These are phyloP conservation scores for Panulirus ornatus DNA, from an alignment of 1,140 invertebrate species.

Conservation along the genomic window DNA sequence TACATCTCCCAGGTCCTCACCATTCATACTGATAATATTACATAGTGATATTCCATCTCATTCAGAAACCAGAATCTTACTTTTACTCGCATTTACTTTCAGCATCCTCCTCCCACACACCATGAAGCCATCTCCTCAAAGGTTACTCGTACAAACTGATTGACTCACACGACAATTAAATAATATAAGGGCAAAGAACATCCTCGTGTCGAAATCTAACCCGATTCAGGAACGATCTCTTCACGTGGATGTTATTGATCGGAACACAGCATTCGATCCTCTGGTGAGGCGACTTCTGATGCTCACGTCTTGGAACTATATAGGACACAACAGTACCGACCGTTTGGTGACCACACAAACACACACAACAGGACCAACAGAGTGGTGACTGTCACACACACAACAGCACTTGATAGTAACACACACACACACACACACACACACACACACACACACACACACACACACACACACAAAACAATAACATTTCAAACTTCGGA, in stretches of 20 bases:
- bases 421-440: background rate
- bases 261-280: background rate
- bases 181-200: background rate
- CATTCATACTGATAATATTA: too few relatives aligned
- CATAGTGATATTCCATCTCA: too few relatives aligned
- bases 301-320: background rate
- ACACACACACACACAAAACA: background rate
- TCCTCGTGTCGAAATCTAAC: background rate
- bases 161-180: too few relatives aligned
- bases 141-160: too few relatives aligned
- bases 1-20: too few relatives aligned
- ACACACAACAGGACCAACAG: background rate
- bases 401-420: background rate
- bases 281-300: background rate
- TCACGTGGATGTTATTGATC: background rate
- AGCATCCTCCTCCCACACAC: too few relatives aligned
- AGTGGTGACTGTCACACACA: background rate
- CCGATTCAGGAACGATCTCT: background rate
- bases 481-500: background rate
- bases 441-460: conserved; percentile 10
- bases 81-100: too few relatives aligned
- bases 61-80: too few relatives aligned
- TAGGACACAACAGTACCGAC: background rate
- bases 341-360: background rate
- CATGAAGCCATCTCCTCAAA: too few relatives aligned